These are phyloP conservation scores for Ptiloglossa arizonensis DNA, from an alignment of 1,140 invertebrate genomes.

Conservation along the genomic window DNA sequence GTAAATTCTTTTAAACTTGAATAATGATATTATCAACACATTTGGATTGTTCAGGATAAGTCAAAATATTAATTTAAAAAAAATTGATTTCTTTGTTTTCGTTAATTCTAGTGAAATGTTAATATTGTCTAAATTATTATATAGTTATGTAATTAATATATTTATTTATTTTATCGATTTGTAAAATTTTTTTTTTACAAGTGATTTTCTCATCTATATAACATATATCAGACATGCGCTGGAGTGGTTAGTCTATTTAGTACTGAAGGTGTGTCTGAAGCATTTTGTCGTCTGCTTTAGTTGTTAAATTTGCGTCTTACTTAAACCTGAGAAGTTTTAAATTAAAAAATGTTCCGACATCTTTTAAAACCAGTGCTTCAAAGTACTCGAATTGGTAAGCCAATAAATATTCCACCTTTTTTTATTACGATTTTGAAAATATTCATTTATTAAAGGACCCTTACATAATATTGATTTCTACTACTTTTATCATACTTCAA, in stretches of 20 bases:
- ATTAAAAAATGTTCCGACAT: slow-evolving; percentile 22
- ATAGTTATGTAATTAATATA: background rate
- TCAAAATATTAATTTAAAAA: no score
- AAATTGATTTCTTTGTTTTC: no score
- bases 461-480: slow-evolving; percentile 19
- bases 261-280: background rate
- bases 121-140: no score
- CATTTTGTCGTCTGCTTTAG: background rate
- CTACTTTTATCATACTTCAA: background rate
- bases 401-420: slow-evolving; percentile 2
- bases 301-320: no score
- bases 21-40: no score
- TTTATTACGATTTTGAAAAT: background rate
- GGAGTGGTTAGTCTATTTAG: background rate
- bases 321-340: background rate
- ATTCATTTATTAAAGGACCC: background rate
- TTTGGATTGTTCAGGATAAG: no score
- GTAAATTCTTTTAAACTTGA: no score
- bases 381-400: slow-evolving; percentile 3
- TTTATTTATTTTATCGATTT: background rate
- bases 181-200: background rate
- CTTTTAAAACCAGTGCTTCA: slow-evolving; percentile 4
- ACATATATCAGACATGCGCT: background rate
- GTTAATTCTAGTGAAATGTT: no score
- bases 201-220: slow-evolving; percentile 4